Base-by-base conservation (phyloP, 2,888 invertebrate species). In the Apamea sordens region DNA sequence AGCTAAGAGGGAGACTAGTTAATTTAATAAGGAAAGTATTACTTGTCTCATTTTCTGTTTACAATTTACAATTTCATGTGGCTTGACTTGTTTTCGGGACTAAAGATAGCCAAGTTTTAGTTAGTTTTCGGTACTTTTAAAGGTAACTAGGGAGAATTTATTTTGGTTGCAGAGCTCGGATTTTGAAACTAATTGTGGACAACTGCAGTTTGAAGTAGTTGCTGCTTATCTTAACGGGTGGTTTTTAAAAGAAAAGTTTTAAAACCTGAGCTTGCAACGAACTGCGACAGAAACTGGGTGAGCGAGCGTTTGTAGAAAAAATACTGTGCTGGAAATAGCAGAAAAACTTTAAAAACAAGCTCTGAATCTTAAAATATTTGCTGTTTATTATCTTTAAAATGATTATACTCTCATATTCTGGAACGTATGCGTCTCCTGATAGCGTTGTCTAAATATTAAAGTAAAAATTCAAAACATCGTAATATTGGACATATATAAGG, bases 11-110 rank as follows among this genome's bases (percentile, higher is more conserved):
- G 8, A 44, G 77, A 83, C 82, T 79, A 85, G 83, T 78, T 86
- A 85, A 86, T 74, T 86, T 79, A 88, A 82, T 87, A 88, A 80
- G 41, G 47, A 68, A 79, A 79, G 77, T 83, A 87, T 73, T 75
- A 71, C 77, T 56, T 69, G 67, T 74, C 76, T 64, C 61, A 79
- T 80, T 82, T 80, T 80, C 47, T 80, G 72, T 82, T 84, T 64
- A 76, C 77, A 88, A 75, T 82, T 84, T 64, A 76, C 77, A 88
- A 75, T 79, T 82, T 71, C 47, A 78, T 7, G n/a, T 56, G 68
- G 71, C 70, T 73, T 72, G 61, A 80, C 76, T 79, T 70, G 50
- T 85, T 82, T 71, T 70, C 28, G n/a, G 59, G 10, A 64, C 63
- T 41, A 28, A 44, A 71, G 56, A 73, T 76, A 76, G 59, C 70